Conservation (phyloP, 2,797 vertebrate genomes). For the Bucorvus abyssinicus region DNA sequence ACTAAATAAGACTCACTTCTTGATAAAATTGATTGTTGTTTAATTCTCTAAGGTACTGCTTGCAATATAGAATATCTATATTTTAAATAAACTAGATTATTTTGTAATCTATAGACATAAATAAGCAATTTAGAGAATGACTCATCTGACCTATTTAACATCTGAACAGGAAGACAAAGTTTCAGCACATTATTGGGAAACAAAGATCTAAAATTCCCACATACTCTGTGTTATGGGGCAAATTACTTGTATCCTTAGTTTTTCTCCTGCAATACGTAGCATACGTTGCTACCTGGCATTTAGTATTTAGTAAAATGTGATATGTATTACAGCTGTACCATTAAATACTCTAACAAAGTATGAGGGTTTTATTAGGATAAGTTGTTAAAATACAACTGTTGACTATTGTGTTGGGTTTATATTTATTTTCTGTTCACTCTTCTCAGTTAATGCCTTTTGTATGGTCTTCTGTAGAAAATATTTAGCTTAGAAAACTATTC, state of each 20-base stretch:
- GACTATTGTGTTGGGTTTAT: not conserved
- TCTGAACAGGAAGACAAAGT: not conserved
- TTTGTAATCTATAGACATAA: not conserved
- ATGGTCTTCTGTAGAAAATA: not conserved
- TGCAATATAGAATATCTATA: not conserved
- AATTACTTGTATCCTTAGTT: not conserved
- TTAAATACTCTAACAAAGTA: not conserved
- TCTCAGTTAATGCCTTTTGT: not conserved
- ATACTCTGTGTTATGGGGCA: not conserved
- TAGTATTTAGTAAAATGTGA: not conserved
- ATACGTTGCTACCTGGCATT: not conserved
- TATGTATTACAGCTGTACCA: not conserved
- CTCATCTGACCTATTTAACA: not conserved
- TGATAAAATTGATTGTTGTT: not conserved
- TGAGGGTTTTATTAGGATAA: not conserved
- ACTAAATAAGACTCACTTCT: not conserved
- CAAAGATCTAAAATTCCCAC: not conserved
- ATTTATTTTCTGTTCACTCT: not conserved
- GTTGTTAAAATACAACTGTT: not conserved
- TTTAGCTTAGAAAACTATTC: not conserved
- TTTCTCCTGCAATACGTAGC: not conserved
- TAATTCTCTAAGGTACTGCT: not conserved
- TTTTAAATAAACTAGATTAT: not conserved
- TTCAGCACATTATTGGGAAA: not conserved
- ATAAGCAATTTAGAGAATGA: not conserved